Evolutionary conservation across 2,113 vertebrate genomes (phyloP), one percentile per base, ranked within the genome.

Genomic region (Neomonachus schauinslandi): DNA sequence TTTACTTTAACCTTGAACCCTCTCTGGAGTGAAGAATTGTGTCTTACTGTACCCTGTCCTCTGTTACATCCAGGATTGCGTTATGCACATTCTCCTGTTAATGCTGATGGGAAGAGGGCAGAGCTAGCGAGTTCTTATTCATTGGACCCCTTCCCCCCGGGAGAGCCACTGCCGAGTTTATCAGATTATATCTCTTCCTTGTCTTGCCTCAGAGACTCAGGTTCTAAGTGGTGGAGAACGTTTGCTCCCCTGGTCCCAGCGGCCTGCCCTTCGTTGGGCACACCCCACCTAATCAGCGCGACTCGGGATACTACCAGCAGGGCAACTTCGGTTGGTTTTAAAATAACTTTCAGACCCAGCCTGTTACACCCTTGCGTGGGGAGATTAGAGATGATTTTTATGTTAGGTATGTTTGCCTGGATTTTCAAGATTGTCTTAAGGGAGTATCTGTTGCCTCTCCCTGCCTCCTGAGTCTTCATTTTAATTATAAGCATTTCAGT

Each of bases 401-500:
- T 22, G 31, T 83, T 65, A 42, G 31, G 1, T 31, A 39, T 61
- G 26, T 83, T 94, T 69, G 69, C 61, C 39, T 57, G 7, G 5
- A 24, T 80, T 88, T 97, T 82, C 42, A 5, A 49, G 67, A n/a
- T 33, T n/a, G 57, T 19, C 89, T 89, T 88, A 11, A 69, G 51
- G 59, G 46, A 67, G 57, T 10, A 0, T 59, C 51, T 18, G 2
- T 33, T 42, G 13, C 57, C 46, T 65, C 13, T 94, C 39, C 31
- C n/a, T 19, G 5, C 51, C 26, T 85, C 21, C 87, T 49, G 2
- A 42, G 18, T 90, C 76, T 92, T 94, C 18, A 10, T 91, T 94
- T 91, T 97, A 94, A 97, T 89, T n/a, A n/a, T 79, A 91, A 53
- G 85, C 82, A 65, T 94, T 76, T 97, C 7, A 4, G n/a, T 71